Evolutionary conservation across 1,140 invertebrate genomes (phyloP), one percentile per base, ranked within the genome.

Genomic region (Ips nitidus): DNA sequence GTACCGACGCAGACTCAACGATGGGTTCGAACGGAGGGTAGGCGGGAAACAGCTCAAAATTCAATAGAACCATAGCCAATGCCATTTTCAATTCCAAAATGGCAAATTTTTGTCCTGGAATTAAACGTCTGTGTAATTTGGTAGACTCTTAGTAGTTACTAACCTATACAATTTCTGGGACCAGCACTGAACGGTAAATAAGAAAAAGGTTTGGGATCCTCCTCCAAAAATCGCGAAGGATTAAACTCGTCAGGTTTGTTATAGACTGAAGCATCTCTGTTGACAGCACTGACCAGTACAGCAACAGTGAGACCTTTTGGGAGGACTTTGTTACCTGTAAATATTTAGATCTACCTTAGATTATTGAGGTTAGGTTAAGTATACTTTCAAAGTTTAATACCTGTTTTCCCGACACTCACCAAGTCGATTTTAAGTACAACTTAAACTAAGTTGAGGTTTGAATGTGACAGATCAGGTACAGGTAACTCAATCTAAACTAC

Each of bases 101-200:
- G 4, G 91, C 91, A 79, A 93, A 93, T 79, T 88, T 90, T 78
- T 91, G 89, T 53, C 89, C 89, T 86, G 71, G 22, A 78, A 75
- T 39, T 22, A 22, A 22, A 22, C 22, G 22, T 22, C 22, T 22
- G 22, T 22, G 22, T 22, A 22, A 22, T 22, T 22, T 22, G 22
- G 22, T 22, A 22, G 22, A 22, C 22, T 22, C 22, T 22, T 22
- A 22, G 22, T 22, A 22, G 22, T 22, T 22, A 22, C 22, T 22
- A 22, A 67, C 65, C 65, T 4, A 67, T 67, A 39, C 65, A 67
- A 41, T 67, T 67, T 45, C 65, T 45, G 2, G 65, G 65, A 4
- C 65, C 65, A 47, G 65, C 65, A 45, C 65, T 67, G 1, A 67
- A 67, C 2, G 65, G 65, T 39, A 59, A 50, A 50, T 59, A 67